Percentiles rank a stretch among this genome's conserved stretches.
Conservation (phyloP, 2,888 invertebrate species). For the Sthenelais limicola region DNA sequence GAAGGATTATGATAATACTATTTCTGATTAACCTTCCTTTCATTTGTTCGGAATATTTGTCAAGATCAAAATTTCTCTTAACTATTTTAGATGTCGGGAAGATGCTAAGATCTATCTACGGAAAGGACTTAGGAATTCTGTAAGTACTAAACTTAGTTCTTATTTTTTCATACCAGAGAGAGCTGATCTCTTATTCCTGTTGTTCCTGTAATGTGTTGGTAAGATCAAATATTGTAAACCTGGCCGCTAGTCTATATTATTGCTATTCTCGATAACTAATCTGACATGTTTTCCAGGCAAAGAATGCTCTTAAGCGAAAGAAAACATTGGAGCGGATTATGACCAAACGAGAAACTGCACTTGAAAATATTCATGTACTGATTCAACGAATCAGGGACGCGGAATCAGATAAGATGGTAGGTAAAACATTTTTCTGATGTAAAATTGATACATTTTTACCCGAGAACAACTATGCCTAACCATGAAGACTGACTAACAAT, state of each 20-base stretch:
- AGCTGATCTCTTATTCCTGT: too few relatives aligned
- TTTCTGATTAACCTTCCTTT: not conserved
- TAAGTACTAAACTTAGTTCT: slow-evolving; percentile 2
- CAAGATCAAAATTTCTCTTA: too few relatives aligned
- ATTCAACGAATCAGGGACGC: slow-evolving; percentile 46
- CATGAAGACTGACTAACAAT: too few relatives aligned
- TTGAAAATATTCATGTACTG: slow-evolving; percentile 46
- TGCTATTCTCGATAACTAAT: too few relatives aligned
- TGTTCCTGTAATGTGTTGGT: too few relatives aligned
- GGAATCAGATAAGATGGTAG: slow-evolving; percentile 51
- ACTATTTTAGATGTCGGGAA: slow-evolving; percentile 21
- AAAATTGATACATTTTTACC: not conserved
- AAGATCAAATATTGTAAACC: too few relatives aligned
- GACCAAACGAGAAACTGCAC: slow-evolving; percentile 43
- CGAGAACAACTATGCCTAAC: too few relatives aligned
- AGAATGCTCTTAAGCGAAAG: slow-evolving; percentile 46
- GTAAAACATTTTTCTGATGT: not conserved
- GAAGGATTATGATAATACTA: not conserved
- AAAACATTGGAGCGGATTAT: slow-evolving; percentile 39
- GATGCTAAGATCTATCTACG: slow-evolving; percentile 32
- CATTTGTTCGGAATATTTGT: not conserved
- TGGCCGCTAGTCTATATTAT: too few relatives aligned
- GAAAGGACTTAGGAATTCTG: slow-evolving; percentile 31
- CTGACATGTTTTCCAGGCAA: too few relatives aligned
- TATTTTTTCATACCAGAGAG: too few relatives aligned